A percentile compares a stretch with the other conserved stretches of the same genome.
These are phyloP conservation scores for Hydrocynus forskahlii DNA, from an alignment of 2,797 vertebrate species.

Conservation along the genomic window DNA sequence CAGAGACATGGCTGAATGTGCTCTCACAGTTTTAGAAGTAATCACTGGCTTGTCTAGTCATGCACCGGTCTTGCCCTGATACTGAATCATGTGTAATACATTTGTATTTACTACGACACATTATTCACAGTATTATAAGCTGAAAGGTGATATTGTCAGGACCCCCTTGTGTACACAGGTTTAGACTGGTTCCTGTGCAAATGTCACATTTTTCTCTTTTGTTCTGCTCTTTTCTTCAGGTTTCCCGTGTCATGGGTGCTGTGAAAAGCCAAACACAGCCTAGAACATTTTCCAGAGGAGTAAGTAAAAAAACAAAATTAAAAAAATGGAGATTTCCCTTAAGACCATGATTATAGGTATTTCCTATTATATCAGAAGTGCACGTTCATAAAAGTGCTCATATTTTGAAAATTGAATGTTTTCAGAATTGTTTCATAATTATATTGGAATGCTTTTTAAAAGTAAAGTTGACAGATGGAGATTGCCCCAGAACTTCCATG, in stretches of 20 bases:
- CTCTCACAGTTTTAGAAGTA: not conserved
- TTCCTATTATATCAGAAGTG: not conserved
- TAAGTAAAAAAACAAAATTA: slow-evolving; percentile 72
- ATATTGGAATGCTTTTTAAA: not conserved
- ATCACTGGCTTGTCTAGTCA: not conserved
- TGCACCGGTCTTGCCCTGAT: not conserved
- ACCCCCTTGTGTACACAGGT: not conserved
- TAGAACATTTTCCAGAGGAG: slow-evolving; percentile 83
- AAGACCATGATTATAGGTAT: not conserved
- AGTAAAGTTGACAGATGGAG: not conserved
- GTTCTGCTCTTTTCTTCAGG: slow-evolving; percentile 71
- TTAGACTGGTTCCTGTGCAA: not conserved
- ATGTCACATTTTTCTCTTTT: not conserved
- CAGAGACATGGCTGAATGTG: not conserved
- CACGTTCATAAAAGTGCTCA: not conserved
- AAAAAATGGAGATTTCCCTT: not conserved
- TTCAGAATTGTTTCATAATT: not conserved
- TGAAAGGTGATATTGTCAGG: not conserved
- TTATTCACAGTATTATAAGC: not conserved
- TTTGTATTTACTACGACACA: not conserved
- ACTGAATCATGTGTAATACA: too few species aligned
- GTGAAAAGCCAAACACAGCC: slow-evolving; percentile 81
- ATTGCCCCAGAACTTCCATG: not conserved
- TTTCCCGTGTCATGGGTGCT: slow-evolving; percentile 82
- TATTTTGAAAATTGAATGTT: not conserved